Percentiles rank a stretch among this genome's conserved stretches.
Evolutionary conservation across 2,797 vertebrate genomes (phyloP).

Genomic region (Sebastes trivittatus): DNA sequence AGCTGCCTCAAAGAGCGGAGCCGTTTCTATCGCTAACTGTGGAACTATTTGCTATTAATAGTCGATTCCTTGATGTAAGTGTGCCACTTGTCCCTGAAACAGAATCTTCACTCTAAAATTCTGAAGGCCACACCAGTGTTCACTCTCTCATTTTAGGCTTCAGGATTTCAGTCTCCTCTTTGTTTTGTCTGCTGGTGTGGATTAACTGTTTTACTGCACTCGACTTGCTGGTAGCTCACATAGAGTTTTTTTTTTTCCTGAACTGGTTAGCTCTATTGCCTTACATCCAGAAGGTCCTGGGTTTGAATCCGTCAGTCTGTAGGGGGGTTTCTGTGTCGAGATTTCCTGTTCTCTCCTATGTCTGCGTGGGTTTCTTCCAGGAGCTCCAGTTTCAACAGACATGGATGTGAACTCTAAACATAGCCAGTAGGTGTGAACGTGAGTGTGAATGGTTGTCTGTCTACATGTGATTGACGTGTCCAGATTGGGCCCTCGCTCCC

Average conservation of each 20-base stretch:
- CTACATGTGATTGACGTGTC: not conserved
- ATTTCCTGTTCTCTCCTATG: not conserved
- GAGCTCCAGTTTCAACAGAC: not conserved
- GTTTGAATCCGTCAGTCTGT: not conserved
- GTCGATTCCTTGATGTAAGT: not conserved
- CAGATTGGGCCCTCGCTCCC: not conserved
- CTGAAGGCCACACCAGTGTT: not conserved
- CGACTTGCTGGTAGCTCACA: not conserved
- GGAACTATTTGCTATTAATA: not conserved
- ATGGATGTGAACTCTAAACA: not conserved
- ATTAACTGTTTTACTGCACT: not conserved
- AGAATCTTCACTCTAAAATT: not conserved
- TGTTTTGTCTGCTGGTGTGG: not conserved
- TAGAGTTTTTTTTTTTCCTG: not conserved
- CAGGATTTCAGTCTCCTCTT: not conserved
- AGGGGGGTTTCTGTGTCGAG: not conserved
- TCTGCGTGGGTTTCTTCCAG: not conserved
- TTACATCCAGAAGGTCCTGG: too few relatives aligned
- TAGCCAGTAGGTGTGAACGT: not conserved
- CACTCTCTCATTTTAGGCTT: not conserved
- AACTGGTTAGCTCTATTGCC: not conserved
- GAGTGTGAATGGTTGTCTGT: not conserved
- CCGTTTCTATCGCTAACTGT: not conserved
- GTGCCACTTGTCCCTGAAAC: not conserved
- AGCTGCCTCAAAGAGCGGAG: not conserved